phyloP scores from a whole-genome alignment of 2,797 vertebrate species.

The Hozukius guyotensis region DNA sequence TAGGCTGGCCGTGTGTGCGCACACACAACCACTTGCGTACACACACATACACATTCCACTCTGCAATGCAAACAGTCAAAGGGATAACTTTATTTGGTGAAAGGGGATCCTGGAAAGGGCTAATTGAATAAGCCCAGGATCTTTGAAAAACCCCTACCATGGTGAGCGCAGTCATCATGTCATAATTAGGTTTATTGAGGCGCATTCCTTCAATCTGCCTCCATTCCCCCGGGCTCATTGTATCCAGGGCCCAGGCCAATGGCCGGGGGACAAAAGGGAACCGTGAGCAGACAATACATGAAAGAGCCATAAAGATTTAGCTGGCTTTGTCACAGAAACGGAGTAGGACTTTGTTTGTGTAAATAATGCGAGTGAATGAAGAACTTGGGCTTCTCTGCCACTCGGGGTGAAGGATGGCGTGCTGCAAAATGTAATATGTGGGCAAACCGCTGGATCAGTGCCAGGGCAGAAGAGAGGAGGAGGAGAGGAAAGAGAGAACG shows the following conservation, averaged over 20 bases:
- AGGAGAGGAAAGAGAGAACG: background rate
- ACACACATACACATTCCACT: slow-evolving; percentile 83
- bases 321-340: slow-evolving; percentile 97
- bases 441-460: slow-evolving; percentile 86
- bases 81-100: slow-evolving; percentile 98
- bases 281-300: slow-evolving; percentile 96
- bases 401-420: slow-evolving; percentile 87
- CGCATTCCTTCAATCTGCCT: slow-evolving; percentile 99
- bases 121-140: slow-evolving; percentile 99
- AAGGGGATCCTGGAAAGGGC: slow-evolving; percentile 97
- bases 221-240: slow-evolving; percentile 95
- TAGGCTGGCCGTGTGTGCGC: slow-evolving; percentile 83
- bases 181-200: slow-evolving; percentile 99
- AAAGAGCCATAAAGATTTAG: slow-evolving; percentile 97
- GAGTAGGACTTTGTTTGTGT: slow-evolving; percentile 96
- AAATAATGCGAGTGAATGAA: slow-evolving; percentile 90
- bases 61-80: slow-evolving; percentile 98
- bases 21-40: slow-evolving; percentile 53
- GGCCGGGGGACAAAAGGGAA: slow-evolving; percentile 95
- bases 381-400: slow-evolving; percentile 82
- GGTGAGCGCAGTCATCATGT: slow-evolving; percentile 99
- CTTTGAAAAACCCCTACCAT: slow-evolving; percentile 95
- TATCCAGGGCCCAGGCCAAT: slow-evolving; percentile 92
- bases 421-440: slow-evolving; percentile 88
- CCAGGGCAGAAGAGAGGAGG: slow-evolving; percentile 29